Evolutionary conservation across 2,113 vertebrate species (phyloP), one percentile per base, ranked within the genome.

Genomic region (Megaceryle torquata): DNA sequence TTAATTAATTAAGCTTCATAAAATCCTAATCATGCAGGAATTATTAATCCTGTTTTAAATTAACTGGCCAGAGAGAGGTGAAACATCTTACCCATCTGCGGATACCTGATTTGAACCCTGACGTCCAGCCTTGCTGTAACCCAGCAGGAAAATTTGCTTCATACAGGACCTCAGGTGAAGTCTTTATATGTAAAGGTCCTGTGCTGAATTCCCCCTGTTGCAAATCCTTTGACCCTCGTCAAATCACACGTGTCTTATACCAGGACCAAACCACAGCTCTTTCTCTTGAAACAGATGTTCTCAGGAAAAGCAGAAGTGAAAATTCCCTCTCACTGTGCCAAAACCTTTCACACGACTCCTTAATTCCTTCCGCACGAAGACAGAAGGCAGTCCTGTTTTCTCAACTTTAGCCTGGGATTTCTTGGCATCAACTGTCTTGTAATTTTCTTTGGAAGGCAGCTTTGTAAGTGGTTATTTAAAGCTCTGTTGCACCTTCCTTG

Each of bases 1-100:
- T 93, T 88, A 94, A 96, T 96, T 97, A 97, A 97, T 97, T 96
- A 96, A 91, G 93, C 92, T 95, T 94, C 95, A 96, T 95, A 77
- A 96, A 95, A 97, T 91, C 89, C 87, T 95, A 95, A 95, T 94
- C 70, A 96, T 13, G 94, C 71, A 80, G 85, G 94, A 95, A 93
- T 92, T 97, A 95, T 97, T 97, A 94, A 96, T 96, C 81, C 91
- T 97, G 72, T 90, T 95, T 89, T 96, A 97, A 95, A 96, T 97
- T 94, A 96, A 88, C 83, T 89, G 97, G 80, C 95, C 88, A 41
- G 64, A 93, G 91, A 86, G 94, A 94, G 95, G 96, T 96, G 91
- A 93, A 86, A 46, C 29, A 10, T 90, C 81, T 91, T 4, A 10
- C 35, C 86, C 71, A 82, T 26, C 91, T 79, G 80, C 15, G 14